These are phyloP conservation scores for Philypnodon macrostomus DNA, from an alignment of 2,797 vertebrate species.

Conservation along the genomic window DNA sequence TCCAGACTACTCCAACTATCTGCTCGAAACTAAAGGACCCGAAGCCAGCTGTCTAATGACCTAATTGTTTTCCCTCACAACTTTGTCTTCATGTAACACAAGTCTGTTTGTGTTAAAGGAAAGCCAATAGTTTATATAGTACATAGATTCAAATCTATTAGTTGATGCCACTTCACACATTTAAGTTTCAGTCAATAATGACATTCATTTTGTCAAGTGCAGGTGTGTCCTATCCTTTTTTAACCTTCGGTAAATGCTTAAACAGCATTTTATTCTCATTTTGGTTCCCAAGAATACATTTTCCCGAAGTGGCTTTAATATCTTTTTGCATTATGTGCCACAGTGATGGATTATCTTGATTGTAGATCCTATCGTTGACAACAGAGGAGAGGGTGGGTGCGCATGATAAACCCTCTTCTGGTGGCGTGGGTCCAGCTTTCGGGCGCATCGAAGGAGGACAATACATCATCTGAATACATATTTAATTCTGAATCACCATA, in stretches of 20 bases:
- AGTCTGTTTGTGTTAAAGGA: too few species aligned
- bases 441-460: conserved; percentile 51
- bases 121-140: too few species aligned
- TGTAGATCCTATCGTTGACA: conserved; percentile 69
- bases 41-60: too few species aligned
- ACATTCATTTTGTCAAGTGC: conserved; percentile 31
- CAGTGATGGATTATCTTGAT: conserved; percentile 77
- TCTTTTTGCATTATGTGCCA: conserved; percentile 72
- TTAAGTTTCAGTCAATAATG: conserved; percentile 16
- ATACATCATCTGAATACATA: conserved; percentile 75
- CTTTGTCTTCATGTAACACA: too few species aligned
- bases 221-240: conserved; percentile 47
- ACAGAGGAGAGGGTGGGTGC: conserved; percentile 26
- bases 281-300: conserved; percentile 59
- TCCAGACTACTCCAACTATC: too few species aligned
- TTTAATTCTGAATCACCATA: conserved; percentile 71
- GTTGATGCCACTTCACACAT: not conserved
- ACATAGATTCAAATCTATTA: too few species aligned
- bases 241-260: conserved; percentile 71
- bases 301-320: conserved; percentile 70
- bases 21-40: too few species aligned
- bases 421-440: conserved; percentile 59
- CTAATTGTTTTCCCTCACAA: too few species aligned
- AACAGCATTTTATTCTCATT: conserved; percentile 70
- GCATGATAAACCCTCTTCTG: conserved; percentile 39